Base-by-base conservation (phyloP, 2,113 vertebrate genomes). In the Proteles cristata region DNA sequence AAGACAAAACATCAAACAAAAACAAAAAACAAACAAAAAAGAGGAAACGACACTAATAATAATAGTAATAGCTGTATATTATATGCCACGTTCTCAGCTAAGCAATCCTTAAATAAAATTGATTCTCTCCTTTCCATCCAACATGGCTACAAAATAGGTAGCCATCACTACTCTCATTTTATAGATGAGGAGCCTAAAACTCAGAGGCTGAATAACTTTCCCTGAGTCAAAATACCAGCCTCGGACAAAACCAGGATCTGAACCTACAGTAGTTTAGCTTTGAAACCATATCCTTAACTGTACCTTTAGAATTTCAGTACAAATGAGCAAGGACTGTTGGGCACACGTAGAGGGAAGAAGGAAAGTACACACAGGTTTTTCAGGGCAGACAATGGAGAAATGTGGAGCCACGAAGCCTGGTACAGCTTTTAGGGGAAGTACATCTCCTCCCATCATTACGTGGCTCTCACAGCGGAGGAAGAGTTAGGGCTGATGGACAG, bases 401-500 rank as follows among this genome's bases (percentile, higher is more conserved):
- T 14, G n/a, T 48, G 63, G n/a, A 71, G 1, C 6, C n/a, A n/a
- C 0, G 2, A 53, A 25, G 50, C 19, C 7, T 25, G 28, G 50
- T 1, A 2, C 12, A 16, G 15, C 1, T 17, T n/a, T 92, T 17
- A 11, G 7, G 23, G 17, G 79, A 25, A 43, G 28, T 1, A 0
- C 55, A 9, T 31, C 23, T 76, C 73, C 26, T 50, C 19, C 35
- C 39, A 55, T 28, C 21, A 0, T 2, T 23, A 11, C 0, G 17
- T 5, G 21, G 33, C 61, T 17, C 0, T 4, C 53, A 0, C 1
- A n/a, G n/a, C 8, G 3, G 43, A 35, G 39, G 14, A 45, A 43
- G 50, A 53, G 31, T 31, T 14, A 48, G 16, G 50, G 16, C 17
- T 45, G 71, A 65, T 5, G 16, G 55, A 31, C 23, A 5, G 6